Percentiles rank a stretch among this genome's conserved stretches.
phyloP scores from a whole-genome alignment of 2,888 invertebrate species.

The Schizotus pectinicornis region DNA sequence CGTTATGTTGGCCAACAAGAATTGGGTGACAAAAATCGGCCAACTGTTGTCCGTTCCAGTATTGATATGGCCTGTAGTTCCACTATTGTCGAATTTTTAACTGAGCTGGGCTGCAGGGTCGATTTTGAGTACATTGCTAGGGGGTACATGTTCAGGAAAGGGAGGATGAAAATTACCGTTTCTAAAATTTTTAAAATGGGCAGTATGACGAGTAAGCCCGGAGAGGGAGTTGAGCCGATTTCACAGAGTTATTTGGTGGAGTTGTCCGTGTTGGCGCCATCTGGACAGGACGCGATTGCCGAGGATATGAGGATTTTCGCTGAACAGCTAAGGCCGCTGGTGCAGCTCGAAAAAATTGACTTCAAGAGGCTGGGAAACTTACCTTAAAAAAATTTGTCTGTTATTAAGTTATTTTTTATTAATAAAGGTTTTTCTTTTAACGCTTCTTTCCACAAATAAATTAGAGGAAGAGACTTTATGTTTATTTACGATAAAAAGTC shows the following conservation, averaged over 20 bases:
- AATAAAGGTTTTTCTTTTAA: neutral
- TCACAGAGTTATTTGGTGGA: constrained; percentile 94
- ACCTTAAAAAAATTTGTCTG: constrained; percentile 12
- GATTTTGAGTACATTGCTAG: constrained; percentile 94
- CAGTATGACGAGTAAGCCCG: constrained; percentile 73
- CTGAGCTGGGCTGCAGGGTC: constrained; percentile 87
- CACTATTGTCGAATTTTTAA: constrained; percentile 89
- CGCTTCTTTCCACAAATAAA: too few relatives aligned
- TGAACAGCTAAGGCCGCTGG: constrained; percentile 90
- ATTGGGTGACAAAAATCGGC: constrained; percentile 84
- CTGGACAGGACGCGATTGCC: constrained; percentile 92
- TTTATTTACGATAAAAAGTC: too few relatives aligned
- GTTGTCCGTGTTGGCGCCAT: constrained; percentile 86
- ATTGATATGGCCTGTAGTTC: constrained; percentile 92
- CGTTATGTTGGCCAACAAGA: constrained; percentile 93
- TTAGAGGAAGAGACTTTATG: too few relatives aligned
- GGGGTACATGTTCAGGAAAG: constrained; percentile 94
- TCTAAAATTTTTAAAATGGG: constrained; percentile 86
- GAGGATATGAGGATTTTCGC: constrained; percentile 96
- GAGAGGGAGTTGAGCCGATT: constrained; percentile 79
- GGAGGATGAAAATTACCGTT: constrained; percentile 95
- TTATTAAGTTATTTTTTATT: neutral
- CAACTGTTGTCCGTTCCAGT: constrained; percentile 89
- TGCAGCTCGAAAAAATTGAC: constrained; percentile 92
- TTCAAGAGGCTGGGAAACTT: constrained; percentile 71